Conservation (phyloP, 2,797 vertebrate species). For the Rhinichthys osculus region DNA sequence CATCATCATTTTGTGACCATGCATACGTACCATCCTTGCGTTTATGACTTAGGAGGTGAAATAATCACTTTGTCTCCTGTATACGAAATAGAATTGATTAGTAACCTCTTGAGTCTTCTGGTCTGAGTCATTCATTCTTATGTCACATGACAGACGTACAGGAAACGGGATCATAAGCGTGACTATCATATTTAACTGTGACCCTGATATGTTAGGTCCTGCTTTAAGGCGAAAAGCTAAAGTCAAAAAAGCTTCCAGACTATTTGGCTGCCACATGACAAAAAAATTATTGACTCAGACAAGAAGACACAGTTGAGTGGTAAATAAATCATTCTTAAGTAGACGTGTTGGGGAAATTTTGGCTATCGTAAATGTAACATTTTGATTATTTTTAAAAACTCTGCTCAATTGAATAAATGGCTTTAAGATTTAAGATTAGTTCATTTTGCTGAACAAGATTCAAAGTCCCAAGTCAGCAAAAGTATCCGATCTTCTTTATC, state of each 20-base stretch:
- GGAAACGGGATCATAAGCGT: neutral
- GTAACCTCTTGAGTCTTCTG: neutral
- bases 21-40: neutral
- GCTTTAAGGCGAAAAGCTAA: too few species aligned
- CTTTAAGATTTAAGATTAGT: neutral
- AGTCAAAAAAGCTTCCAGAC: neutral
- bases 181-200: neutral
- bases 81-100: neutral
- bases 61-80: neutral
- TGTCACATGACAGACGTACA: neutral
- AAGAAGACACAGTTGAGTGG: neutral
- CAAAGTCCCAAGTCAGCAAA: neutral
- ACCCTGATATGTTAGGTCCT: neutral
- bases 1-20: neutral
- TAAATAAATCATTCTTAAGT: neutral
- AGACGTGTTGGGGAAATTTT: neutral
- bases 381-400: neutral
- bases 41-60: neutral
- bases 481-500: neutral
- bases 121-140: neutral
- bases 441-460: neutral
- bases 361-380: neutral
- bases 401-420: neutral
- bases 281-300: neutral
- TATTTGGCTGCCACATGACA: neutral